phyloP scores from a whole-genome alignment of 1,140 invertebrate genomes.

The Stegodyphus dumicola region DNA sequence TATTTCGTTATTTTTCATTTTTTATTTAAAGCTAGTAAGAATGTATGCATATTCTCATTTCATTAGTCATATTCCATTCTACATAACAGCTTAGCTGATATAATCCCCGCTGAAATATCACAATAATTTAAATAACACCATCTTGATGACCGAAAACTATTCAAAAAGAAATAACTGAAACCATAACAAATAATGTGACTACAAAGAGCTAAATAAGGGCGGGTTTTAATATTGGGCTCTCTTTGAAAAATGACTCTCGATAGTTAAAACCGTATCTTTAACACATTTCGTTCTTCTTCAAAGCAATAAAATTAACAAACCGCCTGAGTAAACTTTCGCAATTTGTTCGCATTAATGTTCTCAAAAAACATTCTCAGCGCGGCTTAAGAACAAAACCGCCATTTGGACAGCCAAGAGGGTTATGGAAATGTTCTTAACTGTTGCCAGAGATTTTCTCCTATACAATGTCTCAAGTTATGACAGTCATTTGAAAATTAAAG shows the following conservation, averaged over 20 bases:
- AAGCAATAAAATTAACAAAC: constrained; percentile 55
- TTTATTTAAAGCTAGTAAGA: too few relatives aligned
- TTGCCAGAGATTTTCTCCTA: constrained; percentile 31
- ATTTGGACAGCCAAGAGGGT: constrained; percentile 43
- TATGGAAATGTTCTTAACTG: constrained; percentile 43
- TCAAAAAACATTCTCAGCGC: constrained; percentile 26
- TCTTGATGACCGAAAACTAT: neutral
- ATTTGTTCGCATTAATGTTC: constrained; percentile 46
- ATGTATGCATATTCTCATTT: too few relatives aligned
- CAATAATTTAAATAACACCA: too few relatives aligned
- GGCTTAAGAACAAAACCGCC: constrained; percentile 36
- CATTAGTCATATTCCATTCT: too few relatives aligned
- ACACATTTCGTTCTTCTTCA: constrained; percentile 26
- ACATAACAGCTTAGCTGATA: too few relatives aligned
- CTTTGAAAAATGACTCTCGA: constrained; percentile 28
- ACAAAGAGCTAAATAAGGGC: neutral
- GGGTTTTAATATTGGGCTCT: too few relatives aligned
- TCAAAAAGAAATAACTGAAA: constrained; percentile 5
- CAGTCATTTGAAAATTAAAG: constrained; percentile 43
- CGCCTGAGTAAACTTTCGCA: constrained; percentile 22
- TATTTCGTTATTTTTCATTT: too few relatives aligned
- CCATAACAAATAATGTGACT: constrained; percentile 14
- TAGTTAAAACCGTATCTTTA: constrained; percentile 24
- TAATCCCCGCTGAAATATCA: too few relatives aligned
- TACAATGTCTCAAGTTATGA: constrained; percentile 32